These are phyloP conservation scores for Gavialis gangeticus DNA, from an alignment of 2,113 vertebrate species.

Conservation along the genomic window DNA sequence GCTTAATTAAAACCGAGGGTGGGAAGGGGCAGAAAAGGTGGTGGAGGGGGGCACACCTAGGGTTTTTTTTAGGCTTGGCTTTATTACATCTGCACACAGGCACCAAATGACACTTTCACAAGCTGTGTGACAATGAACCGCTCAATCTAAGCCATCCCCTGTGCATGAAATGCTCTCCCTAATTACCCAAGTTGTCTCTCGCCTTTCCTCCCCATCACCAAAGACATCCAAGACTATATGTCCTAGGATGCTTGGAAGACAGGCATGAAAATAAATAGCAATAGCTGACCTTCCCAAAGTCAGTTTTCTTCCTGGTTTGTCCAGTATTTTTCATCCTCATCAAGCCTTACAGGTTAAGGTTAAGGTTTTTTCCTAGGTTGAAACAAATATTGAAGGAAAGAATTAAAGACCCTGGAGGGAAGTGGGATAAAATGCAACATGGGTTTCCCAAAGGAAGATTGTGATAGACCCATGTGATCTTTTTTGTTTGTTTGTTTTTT, in stretches of 20 bases:
- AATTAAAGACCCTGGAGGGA: too few species aligned
- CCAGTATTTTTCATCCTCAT: not conserved
- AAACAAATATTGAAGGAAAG: too few species aligned
- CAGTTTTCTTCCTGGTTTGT: not conserved
- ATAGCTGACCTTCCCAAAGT: not conserved
- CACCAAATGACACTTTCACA: not conserved
- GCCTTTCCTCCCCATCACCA: not conserved
- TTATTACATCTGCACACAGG: not conserved
- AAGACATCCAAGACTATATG: not conserved
- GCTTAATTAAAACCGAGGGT: conserved; percentile 65
- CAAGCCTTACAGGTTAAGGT: not conserved
- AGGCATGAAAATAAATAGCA: not conserved
- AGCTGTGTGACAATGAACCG: not conserved
- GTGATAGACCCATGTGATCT: too few species aligned
- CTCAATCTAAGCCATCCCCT: not conserved
- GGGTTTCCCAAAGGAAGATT: too few species aligned
- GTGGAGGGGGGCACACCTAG: conserved; percentile 49
- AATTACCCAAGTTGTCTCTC: not conserved
- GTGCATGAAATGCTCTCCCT: not conserved
- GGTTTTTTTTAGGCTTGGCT: conserved; percentile 43
- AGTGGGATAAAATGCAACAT: too few species aligned
- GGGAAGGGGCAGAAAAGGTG: conserved; percentile 59
- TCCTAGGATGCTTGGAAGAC: not conserved
- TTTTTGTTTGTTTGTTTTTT: too few species aligned
- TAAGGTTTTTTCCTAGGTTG: too few species aligned